These are phyloP conservation scores for Piaya cayana DNA, from an alignment of 2,113 vertebrate genomes.

Conservation along the genomic window DNA sequence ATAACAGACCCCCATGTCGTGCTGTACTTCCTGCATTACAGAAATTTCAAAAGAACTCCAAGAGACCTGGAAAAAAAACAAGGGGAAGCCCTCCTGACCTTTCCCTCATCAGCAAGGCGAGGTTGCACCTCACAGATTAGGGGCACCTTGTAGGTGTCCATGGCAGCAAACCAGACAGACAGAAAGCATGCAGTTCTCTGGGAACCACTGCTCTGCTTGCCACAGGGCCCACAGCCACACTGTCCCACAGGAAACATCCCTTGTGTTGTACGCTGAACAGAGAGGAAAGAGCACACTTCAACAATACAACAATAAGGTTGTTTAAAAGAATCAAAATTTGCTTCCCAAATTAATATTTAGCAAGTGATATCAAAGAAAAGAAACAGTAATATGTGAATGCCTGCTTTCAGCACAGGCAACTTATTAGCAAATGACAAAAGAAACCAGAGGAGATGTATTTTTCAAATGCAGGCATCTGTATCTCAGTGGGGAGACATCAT, in stretches of 20 bases:
- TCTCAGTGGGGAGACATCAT: neutral
- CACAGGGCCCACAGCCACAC: accelerated
- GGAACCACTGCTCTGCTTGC: neutral
- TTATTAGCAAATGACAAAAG: neutral
- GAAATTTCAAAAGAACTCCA: neutral
- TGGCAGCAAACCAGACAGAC: neutral
- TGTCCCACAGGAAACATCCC: neutral
- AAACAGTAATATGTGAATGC: neutral
- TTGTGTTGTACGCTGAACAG: neutral
- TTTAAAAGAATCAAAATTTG: neutral
- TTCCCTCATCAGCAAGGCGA: accelerated
- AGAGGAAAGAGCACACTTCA: accelerated
- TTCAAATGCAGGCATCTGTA: neutral
- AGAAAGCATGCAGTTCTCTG: neutral
- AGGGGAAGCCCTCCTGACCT: neutral
- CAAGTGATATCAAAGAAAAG: neutral
- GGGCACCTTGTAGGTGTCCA: accelerated
- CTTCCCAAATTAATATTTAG: neutral
- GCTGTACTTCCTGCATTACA: neutral
- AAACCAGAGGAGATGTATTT: neutral
- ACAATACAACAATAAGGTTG: neutral
- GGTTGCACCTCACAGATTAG: neutral
- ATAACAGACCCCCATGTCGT: accelerated
- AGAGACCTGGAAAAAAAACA: neutral
- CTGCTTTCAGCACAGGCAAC: neutral